These are phyloP conservation scores for Drosophila grimshawi DNA, from an alignment of 1,140 invertebrate genomes.

Conservation along the genomic window DNA sequence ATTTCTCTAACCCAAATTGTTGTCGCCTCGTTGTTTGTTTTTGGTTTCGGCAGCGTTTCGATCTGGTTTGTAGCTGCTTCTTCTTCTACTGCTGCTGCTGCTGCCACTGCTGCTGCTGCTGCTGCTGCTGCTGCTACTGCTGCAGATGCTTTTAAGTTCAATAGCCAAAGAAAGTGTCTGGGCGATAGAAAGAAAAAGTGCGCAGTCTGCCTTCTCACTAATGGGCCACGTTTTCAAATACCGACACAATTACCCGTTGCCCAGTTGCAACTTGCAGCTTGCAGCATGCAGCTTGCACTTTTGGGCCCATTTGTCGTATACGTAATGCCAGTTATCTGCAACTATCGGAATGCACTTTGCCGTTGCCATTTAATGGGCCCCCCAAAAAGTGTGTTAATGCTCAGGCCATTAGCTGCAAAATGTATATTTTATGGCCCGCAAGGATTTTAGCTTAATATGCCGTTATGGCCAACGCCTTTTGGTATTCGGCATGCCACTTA, in stretches of 20 bases:
- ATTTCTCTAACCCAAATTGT: slow-evolving; percentile 82
- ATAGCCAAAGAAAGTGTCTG: slow-evolving; percentile 79
- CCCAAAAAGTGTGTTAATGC: slow-evolving; percentile 51
- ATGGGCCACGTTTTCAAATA: slow-evolving; percentile 6
- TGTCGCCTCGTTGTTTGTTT: slow-evolving; percentile 29
- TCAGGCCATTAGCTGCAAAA: slow-evolving; percentile 36
- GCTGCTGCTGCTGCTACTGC: slow-evolving; percentile 8
- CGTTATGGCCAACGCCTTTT: slow-evolving; percentile 4
- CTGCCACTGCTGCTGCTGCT: slow-evolving; percentile 15
- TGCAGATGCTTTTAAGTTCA: slow-evolving; percentile 75
- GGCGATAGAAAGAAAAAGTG: slow-evolving; percentile 79
- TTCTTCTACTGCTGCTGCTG: not conserved
- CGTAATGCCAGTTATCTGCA: slow-evolving; percentile 71
- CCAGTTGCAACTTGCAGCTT: not conserved
- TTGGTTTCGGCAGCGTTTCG: slow-evolving; percentile 46
- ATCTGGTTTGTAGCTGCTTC: slow-evolving; percentile 62
- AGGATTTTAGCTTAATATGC: slow-evolving; percentile 18
- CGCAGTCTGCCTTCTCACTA: slow-evolving; percentile 30
- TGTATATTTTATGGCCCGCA: slow-evolving; percentile 15
- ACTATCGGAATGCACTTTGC: slow-evolving; percentile 41
- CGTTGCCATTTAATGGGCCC: slow-evolving; percentile 53
- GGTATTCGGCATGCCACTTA: slow-evolving; percentile 58
- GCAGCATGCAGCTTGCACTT: not conserved
- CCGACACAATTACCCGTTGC: slow-evolving; percentile 57
- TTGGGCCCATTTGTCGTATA: slow-evolving; percentile 50